phyloP scores from a whole-genome alignment of 2,113 vertebrate species.

The Colossoma macropomum region DNA sequence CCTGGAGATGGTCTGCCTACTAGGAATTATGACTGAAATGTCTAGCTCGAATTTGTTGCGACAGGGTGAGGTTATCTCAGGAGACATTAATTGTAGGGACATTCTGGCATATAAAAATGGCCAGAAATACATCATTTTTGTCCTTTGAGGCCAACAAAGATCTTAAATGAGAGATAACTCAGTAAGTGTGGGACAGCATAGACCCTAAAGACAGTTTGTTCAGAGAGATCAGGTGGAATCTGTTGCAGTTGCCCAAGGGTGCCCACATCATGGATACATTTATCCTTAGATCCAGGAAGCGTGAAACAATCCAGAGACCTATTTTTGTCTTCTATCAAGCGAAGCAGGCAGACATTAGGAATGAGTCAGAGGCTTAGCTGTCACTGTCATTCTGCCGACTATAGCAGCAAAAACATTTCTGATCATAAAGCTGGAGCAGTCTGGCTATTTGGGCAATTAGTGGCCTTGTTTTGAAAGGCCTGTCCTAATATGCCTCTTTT shows the following conservation, averaged over 20 bases:
- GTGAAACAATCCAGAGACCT: slow-evolving; percentile 55
- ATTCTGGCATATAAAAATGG: neutral
- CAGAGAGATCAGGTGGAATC: neutral
- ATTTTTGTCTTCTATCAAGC: slow-evolving; percentile 62
- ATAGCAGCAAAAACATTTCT: slow-evolving; percentile 42
- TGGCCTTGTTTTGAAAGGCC: neutral
- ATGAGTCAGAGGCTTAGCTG: slow-evolving; percentile 65
- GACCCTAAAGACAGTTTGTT: neutral
- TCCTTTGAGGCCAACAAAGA: neutral
- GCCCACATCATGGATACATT: slow-evolving; percentile 34
- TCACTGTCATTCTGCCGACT: slow-evolving; percentile 42
- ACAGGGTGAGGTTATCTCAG: neutral
- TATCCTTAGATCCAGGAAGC: slow-evolving; percentile 57
- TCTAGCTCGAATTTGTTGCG: neutral
- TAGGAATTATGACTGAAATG: neutral
- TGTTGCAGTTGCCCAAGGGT: neutral
- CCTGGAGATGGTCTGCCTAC: neutral
- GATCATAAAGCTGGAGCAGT: slow-evolving; percentile 42
- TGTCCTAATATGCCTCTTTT: neutral
- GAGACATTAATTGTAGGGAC: neutral
- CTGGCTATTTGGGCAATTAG: slow-evolving; percentile 3
- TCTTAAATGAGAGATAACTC: neutral
- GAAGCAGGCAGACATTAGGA: slow-evolving; percentile 59
- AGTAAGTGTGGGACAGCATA: neutral
- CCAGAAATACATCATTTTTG: neutral